Evolutionary conservation across 2,888 invertebrate genomes (phyloP), one percentile per base, ranked within the genome.

Genomic region (Hedya salicella): DNA sequence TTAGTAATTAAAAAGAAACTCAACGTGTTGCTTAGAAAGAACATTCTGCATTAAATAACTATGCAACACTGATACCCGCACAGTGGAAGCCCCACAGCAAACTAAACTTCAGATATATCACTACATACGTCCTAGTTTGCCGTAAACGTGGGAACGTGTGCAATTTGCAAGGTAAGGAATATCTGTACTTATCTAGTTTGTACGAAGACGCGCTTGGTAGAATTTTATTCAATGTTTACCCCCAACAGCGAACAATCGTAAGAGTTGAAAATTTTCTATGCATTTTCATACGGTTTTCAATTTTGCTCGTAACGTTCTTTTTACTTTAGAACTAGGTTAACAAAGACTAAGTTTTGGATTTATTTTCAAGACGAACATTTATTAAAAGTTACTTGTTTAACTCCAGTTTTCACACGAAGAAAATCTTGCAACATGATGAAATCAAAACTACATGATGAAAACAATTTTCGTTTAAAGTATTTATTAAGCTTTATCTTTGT

Each of bases 151-250:
- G 56, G 46, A 46, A 57, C 32, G 44, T 57, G 46, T n/a, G 44
- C 57, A n/a, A 57, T 46, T 57, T 30, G 57, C 32, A n/a, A 57
- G 57, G 57, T 46, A 57, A 57, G 57, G 57, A 36, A 46, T 57
- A 57, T 57, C 57, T 57, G 57, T 57, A 46, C n/a, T 57, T 57
- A 46, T 46, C 64, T 65, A 53, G 65, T 65, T 65, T 65, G 52
- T 40, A 30, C 39, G 21, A 32, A 39, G 48, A 56, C 14, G 40
- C 48, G 49, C 25, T 16, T 21, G 36, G 17, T 21, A 13, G 42
- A 64, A 65, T 57, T 64, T 64, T 65, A 65, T 65, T 59, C 59
- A 65, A 59, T 65, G 64, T 65, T 59, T 65, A 59, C 64, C 39
- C 19, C 39, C n/a, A 54, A 48, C 52, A 17, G 14, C 42, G 64